A percentile compares a stretch with the other conserved stretches of the same genome.
Evolutionary conservation across 2,888 invertebrate species (phyloP).

Genomic region (Drosophila cognata): DNA sequence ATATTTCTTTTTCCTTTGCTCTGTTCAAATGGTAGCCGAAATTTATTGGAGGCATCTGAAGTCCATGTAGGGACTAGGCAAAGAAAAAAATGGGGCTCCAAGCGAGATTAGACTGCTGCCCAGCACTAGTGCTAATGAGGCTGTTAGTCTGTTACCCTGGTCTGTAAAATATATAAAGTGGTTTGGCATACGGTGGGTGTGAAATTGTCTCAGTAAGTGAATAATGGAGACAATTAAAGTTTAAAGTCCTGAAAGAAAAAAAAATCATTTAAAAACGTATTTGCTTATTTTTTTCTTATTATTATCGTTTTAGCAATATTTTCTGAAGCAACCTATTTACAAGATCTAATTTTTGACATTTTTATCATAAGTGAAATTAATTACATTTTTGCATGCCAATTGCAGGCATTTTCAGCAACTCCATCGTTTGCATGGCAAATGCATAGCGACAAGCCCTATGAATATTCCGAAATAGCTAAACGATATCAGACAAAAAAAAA

Average conservation of each 20-base stretch:
- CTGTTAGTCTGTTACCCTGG: conserved; percentile 6
- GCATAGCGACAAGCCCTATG: conserved; percentile 44
- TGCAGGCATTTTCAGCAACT: conserved; percentile 4
- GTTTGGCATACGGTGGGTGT: conserved; percentile 15
- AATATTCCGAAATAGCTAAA: conserved; percentile 70
- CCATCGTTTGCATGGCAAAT: conserved; percentile 33
- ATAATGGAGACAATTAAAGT: neutral
- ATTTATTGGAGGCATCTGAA: conserved; percentile 57
- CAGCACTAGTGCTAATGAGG: conserved; percentile 37
- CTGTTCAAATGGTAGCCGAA: conserved; percentile 47
- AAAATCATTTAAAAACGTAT: neutral
- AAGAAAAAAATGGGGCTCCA: conserved; percentile 1
- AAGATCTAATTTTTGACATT: conserved; percentile 1
- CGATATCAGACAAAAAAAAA: conserved; percentile 50
- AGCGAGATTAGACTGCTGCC: neutral
- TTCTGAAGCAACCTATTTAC: neutral
- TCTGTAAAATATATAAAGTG: neutral
- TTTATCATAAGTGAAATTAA: neutral
- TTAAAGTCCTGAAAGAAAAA: neutral
- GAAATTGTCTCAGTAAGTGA: conserved; percentile 3
- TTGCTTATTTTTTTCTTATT: neutral
- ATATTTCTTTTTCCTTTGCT: conserved; percentile 12
- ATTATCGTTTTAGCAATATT: neutral
- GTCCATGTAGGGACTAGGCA: conserved; percentile 20
- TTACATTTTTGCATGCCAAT: conserved; percentile 42